Conservation (phyloP, 2,888 invertebrate species). For the Leucoptera coffeella region DNA sequence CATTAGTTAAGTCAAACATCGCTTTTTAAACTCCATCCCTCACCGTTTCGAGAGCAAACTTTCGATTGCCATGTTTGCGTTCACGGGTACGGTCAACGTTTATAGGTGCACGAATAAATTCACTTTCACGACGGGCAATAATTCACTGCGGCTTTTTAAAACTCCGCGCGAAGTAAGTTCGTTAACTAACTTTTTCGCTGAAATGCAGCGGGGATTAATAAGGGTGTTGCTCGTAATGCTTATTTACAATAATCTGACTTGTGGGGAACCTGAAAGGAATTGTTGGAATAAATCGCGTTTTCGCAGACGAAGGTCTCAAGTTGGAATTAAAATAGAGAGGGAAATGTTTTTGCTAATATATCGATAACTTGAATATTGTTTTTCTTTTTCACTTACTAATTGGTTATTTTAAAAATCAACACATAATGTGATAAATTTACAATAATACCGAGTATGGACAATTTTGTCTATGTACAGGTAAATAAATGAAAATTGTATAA, state of each 20-base stretch:
- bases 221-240: conserved; percentile 36
- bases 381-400: too few relatives aligned
- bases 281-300: conserved; percentile 40
- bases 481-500: too few relatives aligned
- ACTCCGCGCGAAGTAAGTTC: conserved; percentile 23
- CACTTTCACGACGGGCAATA: too few relatives aligned
- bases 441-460: too few relatives aligned
- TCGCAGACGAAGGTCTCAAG: conserved; percentile 18
- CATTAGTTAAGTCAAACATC: conserved; percentile 47
- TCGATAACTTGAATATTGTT: too few relatives aligned
- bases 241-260: conserved; percentile 51
- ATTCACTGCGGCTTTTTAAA: conserved; percentile 27
- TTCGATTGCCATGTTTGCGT: background rate
- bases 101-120: too few relatives aligned
- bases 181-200: conserved; percentile 41
- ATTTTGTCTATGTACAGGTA: too few relatives aligned
- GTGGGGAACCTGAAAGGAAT: conserved; percentile 26
- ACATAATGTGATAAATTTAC: too few relatives aligned
- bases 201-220: conserved; percentile 41
- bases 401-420: too few relatives aligned
- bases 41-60: conserved; percentile 7
- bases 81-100: background rate
- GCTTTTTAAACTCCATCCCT: conserved; percentile 32
- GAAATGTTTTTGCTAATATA: too few relatives aligned
- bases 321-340: too few relatives aligned